phyloP scores from a whole-genome alignment of 2,113 vertebrate genomes.

The Nymphicus hollandicus region DNA sequence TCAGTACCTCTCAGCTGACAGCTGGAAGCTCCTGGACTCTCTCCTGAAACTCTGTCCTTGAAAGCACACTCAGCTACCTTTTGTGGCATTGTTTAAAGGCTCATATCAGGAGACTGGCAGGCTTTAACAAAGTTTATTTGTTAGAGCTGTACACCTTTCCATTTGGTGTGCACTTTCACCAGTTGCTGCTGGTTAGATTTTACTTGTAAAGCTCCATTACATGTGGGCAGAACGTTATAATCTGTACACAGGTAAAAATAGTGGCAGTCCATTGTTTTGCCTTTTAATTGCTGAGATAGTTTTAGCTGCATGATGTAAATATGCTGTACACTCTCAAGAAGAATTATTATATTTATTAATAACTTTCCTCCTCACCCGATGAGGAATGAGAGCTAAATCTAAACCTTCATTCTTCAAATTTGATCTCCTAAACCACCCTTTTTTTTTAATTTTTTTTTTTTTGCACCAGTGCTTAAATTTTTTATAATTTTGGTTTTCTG shows the following conservation, averaged over 20 bases:
- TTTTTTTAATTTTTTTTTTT: neutral
- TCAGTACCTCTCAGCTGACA: neutral
- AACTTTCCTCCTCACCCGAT: neutral
- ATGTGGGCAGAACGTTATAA: neutral
- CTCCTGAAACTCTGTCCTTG: neutral
- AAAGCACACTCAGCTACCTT: neutral
- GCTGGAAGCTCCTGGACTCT: neutral
- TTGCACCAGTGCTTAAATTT: neutral
- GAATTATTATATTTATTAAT: neutral
- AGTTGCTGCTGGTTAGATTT: neutral
- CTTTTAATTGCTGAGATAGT: neutral
- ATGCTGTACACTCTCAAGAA: neutral
- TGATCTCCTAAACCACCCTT: rapidly evolving
- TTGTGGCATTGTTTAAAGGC: neutral
- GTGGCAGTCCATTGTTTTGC: neutral
- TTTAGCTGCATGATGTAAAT: neutral
- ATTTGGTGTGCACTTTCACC: neutral
- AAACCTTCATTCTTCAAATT: neutral
- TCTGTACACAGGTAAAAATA: neutral
- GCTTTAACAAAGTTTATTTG: neutral
- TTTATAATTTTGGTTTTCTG: neutral
- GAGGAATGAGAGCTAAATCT: neutral
- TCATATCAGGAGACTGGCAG: neutral
- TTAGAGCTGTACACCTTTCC: neutral
- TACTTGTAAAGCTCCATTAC: neutral